These are phyloP conservation scores for Leptopterna dolabrata DNA, from an alignment of 2,888 invertebrate species.

Conservation along the genomic window DNA sequence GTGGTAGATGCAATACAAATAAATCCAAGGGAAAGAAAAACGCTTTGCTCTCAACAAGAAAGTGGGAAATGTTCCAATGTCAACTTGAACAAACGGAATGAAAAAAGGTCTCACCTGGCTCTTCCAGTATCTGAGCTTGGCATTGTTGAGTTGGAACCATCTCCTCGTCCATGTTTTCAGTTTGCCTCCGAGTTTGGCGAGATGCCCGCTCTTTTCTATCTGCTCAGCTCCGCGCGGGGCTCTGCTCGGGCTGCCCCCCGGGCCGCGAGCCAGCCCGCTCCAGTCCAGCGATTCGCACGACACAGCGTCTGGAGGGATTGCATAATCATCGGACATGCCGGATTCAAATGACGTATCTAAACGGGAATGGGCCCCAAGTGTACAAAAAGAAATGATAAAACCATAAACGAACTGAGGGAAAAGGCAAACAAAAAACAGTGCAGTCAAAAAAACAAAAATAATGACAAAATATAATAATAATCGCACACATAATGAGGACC, in stretches of 20 bases:
- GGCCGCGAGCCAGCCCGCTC: slow-evolving; percentile 74
- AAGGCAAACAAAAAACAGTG: slow-evolving; percentile 13
- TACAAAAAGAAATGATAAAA: slow-evolving; percentile 26
- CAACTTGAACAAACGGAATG: background rate
- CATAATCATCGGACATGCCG: slow-evolving; percentile 95
- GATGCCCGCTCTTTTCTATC: slow-evolving; percentile 88
- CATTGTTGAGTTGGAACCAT: slow-evolving; percentile 96
- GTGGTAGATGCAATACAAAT: background rate
- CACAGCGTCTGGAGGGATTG: slow-evolving; percentile 93
- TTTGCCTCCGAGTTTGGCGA: slow-evolving; percentile 92
- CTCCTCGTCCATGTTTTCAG: slow-evolving; percentile 96
- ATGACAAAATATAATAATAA: background rate
- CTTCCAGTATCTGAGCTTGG: slow-evolving; percentile 93
- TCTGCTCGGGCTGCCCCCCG: slow-evolving; percentile 60
- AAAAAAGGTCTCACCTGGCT: slow-evolving; percentile 74
- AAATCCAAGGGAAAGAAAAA: background rate
- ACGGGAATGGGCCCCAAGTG: slow-evolving; percentile 12
- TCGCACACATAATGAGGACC: background rate
- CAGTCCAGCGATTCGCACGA: slow-evolving; percentile 80
- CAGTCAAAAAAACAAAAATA: background rate
- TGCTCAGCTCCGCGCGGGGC: slow-evolving; percentile 73
- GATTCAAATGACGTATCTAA: slow-evolving; percentile 91
- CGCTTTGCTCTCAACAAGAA: background rate
- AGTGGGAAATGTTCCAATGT: slow-evolving; percentile 19
- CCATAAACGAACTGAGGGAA: background rate